Evolutionary conservation across 2,797 vertebrate species (phyloP).

Genomic region (Fundulus diaphanus): DNA sequence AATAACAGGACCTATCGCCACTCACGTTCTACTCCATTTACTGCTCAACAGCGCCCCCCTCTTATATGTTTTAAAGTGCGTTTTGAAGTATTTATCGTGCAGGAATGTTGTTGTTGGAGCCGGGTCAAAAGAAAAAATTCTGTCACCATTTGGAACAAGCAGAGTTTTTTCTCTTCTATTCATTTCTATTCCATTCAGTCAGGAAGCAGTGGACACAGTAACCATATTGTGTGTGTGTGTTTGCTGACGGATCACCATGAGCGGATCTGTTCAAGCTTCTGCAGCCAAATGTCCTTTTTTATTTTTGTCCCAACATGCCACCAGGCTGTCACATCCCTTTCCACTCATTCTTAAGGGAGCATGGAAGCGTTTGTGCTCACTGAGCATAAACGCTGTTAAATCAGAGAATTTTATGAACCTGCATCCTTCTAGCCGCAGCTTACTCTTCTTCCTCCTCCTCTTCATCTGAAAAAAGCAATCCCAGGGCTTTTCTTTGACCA

Average conservation of each 20-base stretch:
- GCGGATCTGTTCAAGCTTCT: neutral
- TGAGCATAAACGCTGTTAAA: conserved; percentile 1
- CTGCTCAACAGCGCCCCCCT: too few species aligned
- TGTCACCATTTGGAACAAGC: too few species aligned
- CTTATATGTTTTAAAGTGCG: too few species aligned
- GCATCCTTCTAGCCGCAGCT: neutral
- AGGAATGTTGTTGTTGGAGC: too few species aligned
- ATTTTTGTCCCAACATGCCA: too few species aligned
- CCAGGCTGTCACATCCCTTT: neutral
- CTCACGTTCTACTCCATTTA: too few species aligned
- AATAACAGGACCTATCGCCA: too few species aligned
- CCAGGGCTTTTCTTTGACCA: neutral
- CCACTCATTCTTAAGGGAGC: neutral
- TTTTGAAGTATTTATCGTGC: too few species aligned
- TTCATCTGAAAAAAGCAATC: neutral
- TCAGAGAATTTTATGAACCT: neutral
- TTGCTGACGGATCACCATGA: neutral
- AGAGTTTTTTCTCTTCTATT: too few species aligned
- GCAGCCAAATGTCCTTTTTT: neutral
- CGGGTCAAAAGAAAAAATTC: too few species aligned
- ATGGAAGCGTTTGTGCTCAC: too few species aligned
- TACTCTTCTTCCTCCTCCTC: neutral
- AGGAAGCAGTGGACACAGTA: neutral
- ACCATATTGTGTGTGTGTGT: neutral
- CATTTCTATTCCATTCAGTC: too few species aligned